phyloP scores from a whole-genome alignment of 2,888 invertebrate species.

The Pandemis heparana region DNA sequence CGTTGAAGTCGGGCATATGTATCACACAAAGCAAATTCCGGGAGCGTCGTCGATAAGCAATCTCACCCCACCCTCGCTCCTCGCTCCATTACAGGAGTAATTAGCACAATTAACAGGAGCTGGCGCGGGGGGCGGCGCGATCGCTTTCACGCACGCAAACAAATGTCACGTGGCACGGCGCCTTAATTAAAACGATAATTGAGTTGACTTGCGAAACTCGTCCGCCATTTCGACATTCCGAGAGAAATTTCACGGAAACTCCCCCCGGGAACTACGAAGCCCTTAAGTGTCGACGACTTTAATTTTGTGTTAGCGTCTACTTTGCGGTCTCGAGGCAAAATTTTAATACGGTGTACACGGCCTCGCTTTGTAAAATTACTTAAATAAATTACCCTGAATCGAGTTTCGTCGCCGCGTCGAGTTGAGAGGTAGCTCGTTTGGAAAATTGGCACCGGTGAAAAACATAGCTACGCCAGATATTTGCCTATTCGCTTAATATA shows the following conservation, averaged over 20 bases:
- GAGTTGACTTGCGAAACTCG: constrained; percentile 86
- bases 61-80: constrained; percentile 71
- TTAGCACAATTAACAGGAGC: constrained; percentile 85
- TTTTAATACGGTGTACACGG: constrained; percentile 80
- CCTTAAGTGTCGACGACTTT: constrained; percentile 84
- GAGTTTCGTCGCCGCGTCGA: constrained; percentile 67
- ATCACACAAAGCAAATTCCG: constrained; percentile 75
- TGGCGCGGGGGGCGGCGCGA: constrained; percentile 62
- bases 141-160: constrained; percentile 85
- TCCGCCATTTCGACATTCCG: constrained; percentile 84
- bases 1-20: constrained; percentile 58
- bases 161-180: constrained; percentile 84
- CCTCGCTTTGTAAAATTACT: constrained; percentile 78
- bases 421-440: constrained; percentile 63
- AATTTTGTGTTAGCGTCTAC: constrained; percentile 85
- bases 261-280: constrained; percentile 81
- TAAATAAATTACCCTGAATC: constrained; percentile 79
- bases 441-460: constrained; percentile 63
- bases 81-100: constrained; percentile 85
- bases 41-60: constrained; percentile 82
- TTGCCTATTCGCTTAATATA: background rate
- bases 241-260: constrained; percentile 81
- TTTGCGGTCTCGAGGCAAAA: constrained; percentile 80
- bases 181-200: constrained; percentile 86
- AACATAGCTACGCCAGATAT: constrained; percentile 36